phyloP scores from a whole-genome alignment of 2,113 vertebrate genomes.

The Peromyscus maniculatus region DNA sequence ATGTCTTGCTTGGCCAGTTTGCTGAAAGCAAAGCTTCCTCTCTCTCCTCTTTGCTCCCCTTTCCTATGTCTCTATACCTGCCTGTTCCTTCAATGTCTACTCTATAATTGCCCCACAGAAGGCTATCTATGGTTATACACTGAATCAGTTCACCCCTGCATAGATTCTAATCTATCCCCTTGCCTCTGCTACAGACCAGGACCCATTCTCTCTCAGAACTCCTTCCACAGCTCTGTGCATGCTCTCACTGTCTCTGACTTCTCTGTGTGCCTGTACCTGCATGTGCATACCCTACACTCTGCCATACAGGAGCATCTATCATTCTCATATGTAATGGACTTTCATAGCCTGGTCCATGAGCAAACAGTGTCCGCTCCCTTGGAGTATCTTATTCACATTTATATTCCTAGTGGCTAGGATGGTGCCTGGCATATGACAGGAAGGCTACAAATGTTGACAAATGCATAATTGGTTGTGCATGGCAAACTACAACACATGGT shows the following conservation, averaged over 20 bases:
- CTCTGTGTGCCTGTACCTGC: neutral
- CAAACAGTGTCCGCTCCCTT: neutral
- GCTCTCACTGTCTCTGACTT: neutral
- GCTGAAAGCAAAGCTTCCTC: neutral
- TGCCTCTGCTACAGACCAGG: neutral
- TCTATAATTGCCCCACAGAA: neutral
- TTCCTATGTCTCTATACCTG: neutral
- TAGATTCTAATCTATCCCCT: neutral
- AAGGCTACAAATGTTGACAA: neutral
- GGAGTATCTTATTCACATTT: slow-evolving; percentile 28
- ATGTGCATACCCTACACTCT: neutral
- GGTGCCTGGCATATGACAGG: neutral
- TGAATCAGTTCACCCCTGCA: neutral
- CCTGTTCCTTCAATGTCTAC: neutral
- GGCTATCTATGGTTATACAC: neutral
- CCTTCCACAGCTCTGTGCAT: neutral
- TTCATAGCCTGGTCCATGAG: neutral
- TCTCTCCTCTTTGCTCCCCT: neutral
- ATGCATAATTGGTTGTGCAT: neutral
- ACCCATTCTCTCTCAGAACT: neutral
- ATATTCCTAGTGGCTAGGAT: neutral
- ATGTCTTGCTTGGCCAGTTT: neutral
- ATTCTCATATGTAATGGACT: neutral
- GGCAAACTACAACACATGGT: slow-evolving; percentile 1
- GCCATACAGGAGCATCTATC: neutral